These are phyloP conservation scores for Lycorma delicatula DNA, from an alignment of 1,140 invertebrate species.

Conservation along the genomic window DNA sequence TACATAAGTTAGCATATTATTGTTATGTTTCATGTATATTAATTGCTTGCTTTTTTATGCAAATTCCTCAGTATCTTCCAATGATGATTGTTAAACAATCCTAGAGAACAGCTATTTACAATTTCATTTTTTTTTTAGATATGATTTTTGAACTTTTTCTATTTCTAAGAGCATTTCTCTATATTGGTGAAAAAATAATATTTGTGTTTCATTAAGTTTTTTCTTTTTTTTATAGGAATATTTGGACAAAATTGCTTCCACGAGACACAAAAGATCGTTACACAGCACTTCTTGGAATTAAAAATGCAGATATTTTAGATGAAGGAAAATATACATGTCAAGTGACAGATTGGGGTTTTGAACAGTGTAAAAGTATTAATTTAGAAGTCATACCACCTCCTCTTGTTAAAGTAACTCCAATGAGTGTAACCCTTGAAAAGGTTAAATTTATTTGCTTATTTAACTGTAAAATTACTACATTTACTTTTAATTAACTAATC, in stretches of 20 bases:
- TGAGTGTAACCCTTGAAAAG: constrained; percentile 62
- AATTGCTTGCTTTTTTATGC: too few relatives aligned
- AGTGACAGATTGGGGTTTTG: constrained; percentile 59
- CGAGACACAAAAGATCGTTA: constrained; percentile 55
- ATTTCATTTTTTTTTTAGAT: too few relatives aligned
- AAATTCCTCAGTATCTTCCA: too few relatives aligned
- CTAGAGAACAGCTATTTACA: too few relatives aligned
- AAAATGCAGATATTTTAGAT: constrained; percentile 51
- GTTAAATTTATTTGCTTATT: constrained; percentile 42
- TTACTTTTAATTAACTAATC: neutral
- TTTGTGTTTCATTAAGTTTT: neutral
- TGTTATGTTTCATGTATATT: too few relatives aligned
- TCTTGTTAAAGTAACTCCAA: constrained; percentile 58
- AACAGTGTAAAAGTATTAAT: constrained; percentile 59
- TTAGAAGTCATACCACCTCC: constrained; percentile 57
- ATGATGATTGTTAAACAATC: too few relatives aligned
- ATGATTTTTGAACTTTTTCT: too few relatives aligned
- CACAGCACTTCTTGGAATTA: constrained; percentile 59
- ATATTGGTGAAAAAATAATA: too few relatives aligned
- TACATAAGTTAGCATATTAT: too few relatives aligned
- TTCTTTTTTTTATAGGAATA: constrained; percentile 32
- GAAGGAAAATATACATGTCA: constrained; percentile 64
- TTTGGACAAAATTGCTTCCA: constrained; percentile 40
- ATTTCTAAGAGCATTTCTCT: too few relatives aligned
- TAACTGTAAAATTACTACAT: constrained; percentile 32